Conservation (phyloP, 1,140 invertebrate species). For the Paraescarpia echinospica region DNA sequence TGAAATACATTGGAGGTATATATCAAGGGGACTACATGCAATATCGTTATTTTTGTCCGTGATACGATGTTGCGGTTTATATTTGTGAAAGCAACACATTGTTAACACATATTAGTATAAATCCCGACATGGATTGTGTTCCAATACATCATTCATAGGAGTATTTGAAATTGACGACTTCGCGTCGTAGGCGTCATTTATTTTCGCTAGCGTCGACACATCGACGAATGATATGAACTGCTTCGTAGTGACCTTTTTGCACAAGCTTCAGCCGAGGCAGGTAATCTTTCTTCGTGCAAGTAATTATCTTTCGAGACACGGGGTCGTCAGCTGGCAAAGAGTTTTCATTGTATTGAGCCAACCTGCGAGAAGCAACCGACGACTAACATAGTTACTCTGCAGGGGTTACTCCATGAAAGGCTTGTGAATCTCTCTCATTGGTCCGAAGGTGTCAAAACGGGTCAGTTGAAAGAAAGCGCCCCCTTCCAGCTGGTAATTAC, state of each 20-base stretch:
- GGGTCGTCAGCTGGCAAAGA: not conserved
- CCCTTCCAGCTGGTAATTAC: not conserved
- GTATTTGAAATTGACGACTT: not conserved
- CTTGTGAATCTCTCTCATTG: not conserved
- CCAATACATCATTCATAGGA: not conserved
- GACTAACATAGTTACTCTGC: not conserved
- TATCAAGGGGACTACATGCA: not conserved
- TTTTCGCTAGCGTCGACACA: not conserved
- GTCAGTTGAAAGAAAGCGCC: not conserved
- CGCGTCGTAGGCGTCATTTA: not conserved
- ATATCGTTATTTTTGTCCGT: not conserved
- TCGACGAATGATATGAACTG: slow-evolving; percentile 5
- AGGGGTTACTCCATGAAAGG: not conserved
- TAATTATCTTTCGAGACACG: not conserved
- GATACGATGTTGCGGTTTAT: not conserved
- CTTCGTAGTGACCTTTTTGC: not conserved
- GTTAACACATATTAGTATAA: not conserved
- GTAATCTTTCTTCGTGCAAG: not conserved
- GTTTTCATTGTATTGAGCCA: not conserved
- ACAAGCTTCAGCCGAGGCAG: not conserved
- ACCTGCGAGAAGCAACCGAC: not conserved
- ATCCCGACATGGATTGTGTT: not conserved
- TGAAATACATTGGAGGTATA: not conserved
- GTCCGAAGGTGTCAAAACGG: not conserved
- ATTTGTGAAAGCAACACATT: not conserved